Evolutionary conservation across 2,797 vertebrate genomes (phyloP).

Genomic region (Silurus aristotelis): DNA sequence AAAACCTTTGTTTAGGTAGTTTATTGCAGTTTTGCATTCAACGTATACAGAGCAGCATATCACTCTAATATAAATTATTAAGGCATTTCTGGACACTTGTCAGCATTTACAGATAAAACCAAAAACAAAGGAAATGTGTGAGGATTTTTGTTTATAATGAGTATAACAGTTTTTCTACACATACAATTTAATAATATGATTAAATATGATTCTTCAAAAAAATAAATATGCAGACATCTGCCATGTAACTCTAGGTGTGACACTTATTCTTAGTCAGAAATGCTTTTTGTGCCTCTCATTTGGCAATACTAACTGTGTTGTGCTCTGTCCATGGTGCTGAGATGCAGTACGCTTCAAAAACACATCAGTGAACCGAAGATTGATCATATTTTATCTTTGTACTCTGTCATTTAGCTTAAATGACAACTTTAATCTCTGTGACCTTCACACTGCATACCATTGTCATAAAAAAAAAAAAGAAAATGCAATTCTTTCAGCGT

Average conservation of each 20-base stretch:
- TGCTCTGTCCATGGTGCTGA: conserved; percentile 63
- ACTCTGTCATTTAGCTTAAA: not conserved
- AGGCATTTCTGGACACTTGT: not conserved
- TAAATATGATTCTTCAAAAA: not conserved
- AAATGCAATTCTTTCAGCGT: conserved; percentile 14
- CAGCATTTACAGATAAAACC: not conserved
- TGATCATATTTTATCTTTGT: conserved; percentile 15
- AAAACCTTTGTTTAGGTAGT: not conserved
- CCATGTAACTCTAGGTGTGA: not conserved
- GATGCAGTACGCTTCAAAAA: conserved; percentile 45
- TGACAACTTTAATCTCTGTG: not conserved
- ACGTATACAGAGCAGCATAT: not conserved
- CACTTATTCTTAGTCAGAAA: not conserved
- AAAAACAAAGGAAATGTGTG: not conserved
- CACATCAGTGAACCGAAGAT: conserved; percentile 26
- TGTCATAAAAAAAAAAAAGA: not conserved
- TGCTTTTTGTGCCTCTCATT: conserved; percentile 36
- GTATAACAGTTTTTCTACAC: not conserved
- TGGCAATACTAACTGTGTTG: conserved; percentile 41
- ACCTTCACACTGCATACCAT: not conserved
- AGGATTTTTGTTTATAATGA: not conserved
- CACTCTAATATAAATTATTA: too few relatives aligned
- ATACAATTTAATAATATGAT: not conserved
- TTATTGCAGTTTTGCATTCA: not conserved
- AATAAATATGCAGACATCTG: not conserved